Conservation (phyloP, 2,888 invertebrate species). For the Actias luna region DNA sequence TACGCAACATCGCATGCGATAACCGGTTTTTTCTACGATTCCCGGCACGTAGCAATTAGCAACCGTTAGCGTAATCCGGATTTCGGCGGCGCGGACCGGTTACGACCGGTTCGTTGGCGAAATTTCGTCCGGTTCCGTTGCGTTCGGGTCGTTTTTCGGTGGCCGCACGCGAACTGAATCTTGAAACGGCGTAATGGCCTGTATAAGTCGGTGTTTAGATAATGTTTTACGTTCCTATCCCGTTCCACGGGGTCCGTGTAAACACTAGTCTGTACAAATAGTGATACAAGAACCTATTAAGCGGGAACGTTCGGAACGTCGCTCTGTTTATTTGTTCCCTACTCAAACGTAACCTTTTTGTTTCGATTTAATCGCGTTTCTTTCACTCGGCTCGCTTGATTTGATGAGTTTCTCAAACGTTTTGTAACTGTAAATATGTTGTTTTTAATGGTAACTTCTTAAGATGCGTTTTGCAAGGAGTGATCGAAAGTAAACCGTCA, state of each 20-base stretch:
- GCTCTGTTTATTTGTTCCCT: neutral
- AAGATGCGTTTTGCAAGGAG: too few species aligned
- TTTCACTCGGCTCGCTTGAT: neutral
- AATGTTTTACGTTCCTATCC: slow-evolving; percentile 2
- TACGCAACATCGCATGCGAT: slow-evolving; percentile 2
- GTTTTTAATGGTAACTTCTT: too few species aligned
- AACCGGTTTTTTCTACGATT: slow-evolving; percentile 40
- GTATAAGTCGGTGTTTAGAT: neutral
- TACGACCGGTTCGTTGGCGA: slow-evolving; percentile 22
- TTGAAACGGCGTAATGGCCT: neutral
- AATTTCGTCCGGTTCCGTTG: neutral
- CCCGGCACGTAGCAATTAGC: slow-evolving; percentile 71
- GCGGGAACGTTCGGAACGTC: neutral
- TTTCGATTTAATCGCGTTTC: neutral
- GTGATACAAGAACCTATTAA: slow-evolving; percentile 2
- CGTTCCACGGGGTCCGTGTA: neutral
- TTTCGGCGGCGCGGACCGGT: slow-evolving; percentile 35
- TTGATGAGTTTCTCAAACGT: neutral
- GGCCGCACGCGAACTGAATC: slow-evolving; percentile 8
- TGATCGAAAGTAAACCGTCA: too few species aligned
- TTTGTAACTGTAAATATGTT: too few species aligned
- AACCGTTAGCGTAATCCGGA: slow-evolving; percentile 62
- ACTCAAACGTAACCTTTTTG: neutral
- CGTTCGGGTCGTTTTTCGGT: slow-evolving; percentile 6
- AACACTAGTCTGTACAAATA: slow-evolving; percentile 9